Conservation (phyloP, 2,113 vertebrate species). For the Psephotus haematonotus region DNA sequence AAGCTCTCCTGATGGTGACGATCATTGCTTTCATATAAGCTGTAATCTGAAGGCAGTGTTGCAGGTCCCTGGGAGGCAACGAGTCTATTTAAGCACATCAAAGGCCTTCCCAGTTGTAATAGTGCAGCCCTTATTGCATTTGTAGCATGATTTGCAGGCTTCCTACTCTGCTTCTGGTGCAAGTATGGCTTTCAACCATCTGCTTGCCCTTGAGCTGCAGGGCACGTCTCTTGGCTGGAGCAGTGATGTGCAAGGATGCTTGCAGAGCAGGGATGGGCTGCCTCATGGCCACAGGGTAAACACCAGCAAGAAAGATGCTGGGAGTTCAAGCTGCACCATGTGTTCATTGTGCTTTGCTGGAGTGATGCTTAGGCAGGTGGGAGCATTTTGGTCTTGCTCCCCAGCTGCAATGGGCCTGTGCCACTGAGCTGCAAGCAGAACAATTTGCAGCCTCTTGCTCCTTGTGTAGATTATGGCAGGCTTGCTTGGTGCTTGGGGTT, state of each 20-base stretch:
- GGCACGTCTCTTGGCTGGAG: not conserved
- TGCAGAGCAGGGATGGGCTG: not conserved
- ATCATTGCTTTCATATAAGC: not conserved
- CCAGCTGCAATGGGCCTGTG: not conserved
- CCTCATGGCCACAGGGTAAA: not conserved
- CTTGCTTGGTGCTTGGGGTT: not conserved
- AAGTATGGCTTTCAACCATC: not conserved
- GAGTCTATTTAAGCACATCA: fast-evolving
- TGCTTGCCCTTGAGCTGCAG: not conserved
- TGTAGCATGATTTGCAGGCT: not conserved
- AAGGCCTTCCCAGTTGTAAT: not conserved
- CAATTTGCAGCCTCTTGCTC: not conserved
- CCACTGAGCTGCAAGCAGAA: not conserved
- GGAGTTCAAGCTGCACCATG: not conserved
- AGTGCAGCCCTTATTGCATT: fast-evolving
- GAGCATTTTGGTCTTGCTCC: not conserved
- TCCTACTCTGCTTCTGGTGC: not conserved
- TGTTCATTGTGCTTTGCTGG: not conserved
- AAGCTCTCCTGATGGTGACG: not conserved
- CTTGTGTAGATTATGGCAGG: not conserved
- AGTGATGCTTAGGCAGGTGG: not conserved
- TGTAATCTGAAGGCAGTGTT: not conserved
- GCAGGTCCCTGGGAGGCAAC: not conserved
- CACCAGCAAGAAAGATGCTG: not conserved
- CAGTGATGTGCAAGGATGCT: not conserved